Evolutionary conservation across 2,888 invertebrate species (phyloP), one percentile per base, ranked within the genome.

Genomic region (Cheilosia scutellata): DNA sequence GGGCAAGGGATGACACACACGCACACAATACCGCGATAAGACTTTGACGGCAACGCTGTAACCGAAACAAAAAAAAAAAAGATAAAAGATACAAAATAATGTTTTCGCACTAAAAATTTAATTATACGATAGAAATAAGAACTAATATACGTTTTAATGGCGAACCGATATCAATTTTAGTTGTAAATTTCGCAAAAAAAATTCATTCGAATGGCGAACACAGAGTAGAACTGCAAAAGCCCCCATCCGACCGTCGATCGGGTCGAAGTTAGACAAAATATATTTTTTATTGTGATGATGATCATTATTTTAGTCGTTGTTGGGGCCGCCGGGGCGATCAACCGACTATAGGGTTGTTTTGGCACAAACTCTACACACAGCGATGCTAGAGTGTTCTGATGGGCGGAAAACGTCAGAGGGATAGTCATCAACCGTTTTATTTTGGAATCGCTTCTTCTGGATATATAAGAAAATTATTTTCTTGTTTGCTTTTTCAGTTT

Each of bases 221-320:
- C 57, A 40, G 71, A 77, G 51, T 53, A 7, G 58, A 65, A 44
- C 33, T 62, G 13, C 13, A 68, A 49, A n/a, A 62, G 65, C 29
- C 47, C 75, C 31, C 75, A 84, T 75, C 70, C 84, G 65, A 68
- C 57, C 65, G 74, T 37, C 58, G 82, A 77, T 84, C 80, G 70
- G 57, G 60, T 76, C 76, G 60, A 66, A 72, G 60, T 80, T 86
- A 72, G 80, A 71, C 53, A 75, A 42, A 75, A 63, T 75, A 58
- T 74, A 49, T 76, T 74, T 74, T 70, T 70, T 80, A 75, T 75
- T 65, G 71, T 62, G 80, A 60, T 65, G 84, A 62, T 53, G 84
- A 76, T 80, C 71, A 66, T 86, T 76, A 80, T 77, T 84, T 79
- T 75, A 72, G 66, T 77, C 55, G 13, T 44, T 51, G 20, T 53